Base-by-base conservation (phyloP, 2,797 vertebrate species). In the Muraenolepis orangiensis region DNA sequence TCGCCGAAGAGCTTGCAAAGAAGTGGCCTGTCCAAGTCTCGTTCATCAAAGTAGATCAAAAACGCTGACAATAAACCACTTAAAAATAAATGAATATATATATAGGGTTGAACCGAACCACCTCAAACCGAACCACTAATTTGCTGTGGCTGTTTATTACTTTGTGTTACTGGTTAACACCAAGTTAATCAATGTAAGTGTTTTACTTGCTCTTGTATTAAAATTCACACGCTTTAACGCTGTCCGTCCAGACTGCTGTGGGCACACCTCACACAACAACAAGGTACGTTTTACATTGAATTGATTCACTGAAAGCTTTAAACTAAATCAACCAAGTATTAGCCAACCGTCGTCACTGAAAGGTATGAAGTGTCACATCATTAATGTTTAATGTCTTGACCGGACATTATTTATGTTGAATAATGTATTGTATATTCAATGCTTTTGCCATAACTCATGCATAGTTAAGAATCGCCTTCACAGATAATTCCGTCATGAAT, bases 101-200 rank as follows among this genome's bases (percentile, higher is more conserved):
- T 51, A 51, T 51, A 18, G 20, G 46, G 18, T 51, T n/a, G 20
- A 51, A 51, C 46, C 36, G 18, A 51, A 51, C 20, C 18, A 6
- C 6, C 18, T 12, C n/a, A n/a, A n/a, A n/a, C n/a, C n/a, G n/a
- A n/a, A n/a, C n/a, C n/a, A n/a, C n/a, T n/a, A n/a, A n/a, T n/a
- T n/a, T n/a, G n/a, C n/a, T n/a, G n/a, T 72, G 70, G 29, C 66
- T 78, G 66, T 70, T 66, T 70, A 84, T 88, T 81, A 85, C 46
- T 20, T 67, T 85, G 84, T 90, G 91, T 91, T 81, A 87, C 84
- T 42, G 7, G 72, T 69, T 76, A 23, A 26, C 78, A 34, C 42
- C 78, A 31, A 72, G 88, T 88, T 88, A 82, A 88, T 86, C 64
- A 36, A n/a, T n/a, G 75, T 67, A 74, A 36, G 73, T 78, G 77